Evolutionary conservation across 2,797 vertebrate genomes (phyloP), one percentile per base, ranked within the genome.

Genomic region (Acridotheres tristis): DNA sequence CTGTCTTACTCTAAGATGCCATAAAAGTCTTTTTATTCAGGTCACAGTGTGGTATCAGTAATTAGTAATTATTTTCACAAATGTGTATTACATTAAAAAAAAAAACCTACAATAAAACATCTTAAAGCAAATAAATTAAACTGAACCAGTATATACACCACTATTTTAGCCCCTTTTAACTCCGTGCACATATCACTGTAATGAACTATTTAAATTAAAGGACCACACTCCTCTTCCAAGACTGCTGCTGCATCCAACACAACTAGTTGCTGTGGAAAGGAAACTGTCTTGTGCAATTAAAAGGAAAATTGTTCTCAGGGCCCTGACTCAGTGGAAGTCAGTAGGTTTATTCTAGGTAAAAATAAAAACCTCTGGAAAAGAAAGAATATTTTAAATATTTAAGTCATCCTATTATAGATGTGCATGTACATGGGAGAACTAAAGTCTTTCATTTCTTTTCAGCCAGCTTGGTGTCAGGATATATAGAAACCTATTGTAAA

Each of bases 151-250:
- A 27, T 85, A 27, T 27, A 48, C 8, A 32, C 25, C 18, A 53
- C 71, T 89, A 89, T 61, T 89, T 71, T 66, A 67, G 8, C 22
- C 55, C 22, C 65, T 89, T 90, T 82, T 95, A 85, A 82, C 87
- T 79, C 67, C 59, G 18, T 32, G 16, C 7, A n/a, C 2, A 4
- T 79, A 53, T 30, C 38, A 50, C 12, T 61, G 23, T n/a, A 82
- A 17, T 6, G 3, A 29, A 17, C 13, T 66, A 22, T 27, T 93
- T 89, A 77, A 87, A 62, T 85, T 85, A 75, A 73, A 92, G 62
- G n/a, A 89, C 27, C 50, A 62, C 13, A n/a, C 22, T 61, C 11
- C 38, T 57, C 38, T 88, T 54, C 9, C 45, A 47, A 32, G 36
- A 87, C 58, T 90, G 11, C 75, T 25, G 8, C 57, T 62, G 57